A percentile compares a stretch with the other conserved stretches of the same genome.
Evolutionary conservation across 2,797 vertebrate species (phyloP).

Genomic region (Pangasius krempfi): DNA sequence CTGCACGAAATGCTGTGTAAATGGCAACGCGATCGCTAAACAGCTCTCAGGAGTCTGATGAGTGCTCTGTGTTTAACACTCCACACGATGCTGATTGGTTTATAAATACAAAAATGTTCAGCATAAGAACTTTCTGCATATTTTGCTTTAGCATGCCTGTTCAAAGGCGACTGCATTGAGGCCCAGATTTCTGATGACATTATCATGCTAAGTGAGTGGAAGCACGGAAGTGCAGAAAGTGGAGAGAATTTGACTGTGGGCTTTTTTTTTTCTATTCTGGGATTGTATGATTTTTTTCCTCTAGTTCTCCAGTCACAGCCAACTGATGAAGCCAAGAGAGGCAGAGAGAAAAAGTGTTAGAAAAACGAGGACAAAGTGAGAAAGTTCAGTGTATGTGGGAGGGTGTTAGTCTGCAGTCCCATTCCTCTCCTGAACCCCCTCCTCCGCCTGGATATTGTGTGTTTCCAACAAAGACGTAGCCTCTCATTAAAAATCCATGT

Average conservation of each 20-base stretch:
- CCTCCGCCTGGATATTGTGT: slow-evolving; percentile 70
- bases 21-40: background rate
- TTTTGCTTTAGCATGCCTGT: background rate
- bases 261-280: slow-evolving; percentile 27
- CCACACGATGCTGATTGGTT: slow-evolving; percentile 3
- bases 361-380: slow-evolving; percentile 40
- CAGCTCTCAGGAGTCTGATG: background rate
- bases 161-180: background rate
- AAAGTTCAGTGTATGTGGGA: slow-evolving; percentile 40
- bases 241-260: slow-evolving; percentile 36
- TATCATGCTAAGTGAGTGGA: slow-evolving; percentile 51
- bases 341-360: slow-evolving; percentile 12
- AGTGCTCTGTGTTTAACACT: background rate
- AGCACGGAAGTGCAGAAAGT: slow-evolving; percentile 22
- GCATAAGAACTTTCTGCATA: background rate
- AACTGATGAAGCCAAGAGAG: slow-evolving; percentile 40
- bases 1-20: background rate
- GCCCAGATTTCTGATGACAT: slow-evolving; percentile 45
- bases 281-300: background rate
- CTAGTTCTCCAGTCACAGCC: slow-evolving; percentile 17
- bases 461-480: slow-evolving; percentile 77
- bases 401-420: slow-evolving; percentile 30
- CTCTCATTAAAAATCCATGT: slow-evolving; percentile 83
- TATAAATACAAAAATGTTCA: slow-evolving; percentile 15
- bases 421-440: slow-evolving; percentile 37